Base-by-base conservation (phyloP, 2,888 invertebrate genomes). In the Thera britannica region DNA sequence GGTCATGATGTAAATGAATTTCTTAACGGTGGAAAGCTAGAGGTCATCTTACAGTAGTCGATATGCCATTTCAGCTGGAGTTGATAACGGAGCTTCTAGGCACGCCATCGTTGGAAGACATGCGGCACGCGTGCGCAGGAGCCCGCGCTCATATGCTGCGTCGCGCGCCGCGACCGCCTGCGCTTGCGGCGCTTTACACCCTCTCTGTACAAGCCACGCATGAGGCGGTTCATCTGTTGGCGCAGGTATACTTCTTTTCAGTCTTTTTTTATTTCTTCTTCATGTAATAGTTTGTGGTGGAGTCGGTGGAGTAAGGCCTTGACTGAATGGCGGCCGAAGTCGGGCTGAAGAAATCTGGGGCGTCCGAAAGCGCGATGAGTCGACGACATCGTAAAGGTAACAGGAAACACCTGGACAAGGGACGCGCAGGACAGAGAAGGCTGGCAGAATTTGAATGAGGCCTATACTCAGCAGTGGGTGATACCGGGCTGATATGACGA, bases 21-120 rank as follows among this genome's bases (percentile, higher is more conserved):
- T 38, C 38, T 38, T 1, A 38, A 38, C 5, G 5, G 38, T 4
- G 5, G 5, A 38, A 41, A 6, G n/a, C n/a, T 49, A 12, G 49
- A 5, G 49, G 2, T 46, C 8, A 8, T 5, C 3, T 34, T 8
- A 52, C 34, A 34, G 9, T 52, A 0, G 2, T 52, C 49, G 2
- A 12, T 49, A 12, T 46, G 12, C 3, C n/a, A 48, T 62, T 86
- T 90, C 95, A 98, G 96, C 94, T 99, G 95, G 99, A 99, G 94
- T 94, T 99, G 84, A 99, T 99, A 85, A 99, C 99, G 63, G 99
- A 99, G 90, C 94, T 99, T 77, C 94, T 99, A 81, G 99, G 99
- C 77, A 99, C 99, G 63, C 99, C 99, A 52, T 96, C 97, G 68
- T 93, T 97, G 82, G 98, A 98, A 83, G 99, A 99, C 91, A 99